phyloP scores from a whole-genome alignment of 2,113 vertebrate genomes.

The Neodon shergylaensis region DNA sequence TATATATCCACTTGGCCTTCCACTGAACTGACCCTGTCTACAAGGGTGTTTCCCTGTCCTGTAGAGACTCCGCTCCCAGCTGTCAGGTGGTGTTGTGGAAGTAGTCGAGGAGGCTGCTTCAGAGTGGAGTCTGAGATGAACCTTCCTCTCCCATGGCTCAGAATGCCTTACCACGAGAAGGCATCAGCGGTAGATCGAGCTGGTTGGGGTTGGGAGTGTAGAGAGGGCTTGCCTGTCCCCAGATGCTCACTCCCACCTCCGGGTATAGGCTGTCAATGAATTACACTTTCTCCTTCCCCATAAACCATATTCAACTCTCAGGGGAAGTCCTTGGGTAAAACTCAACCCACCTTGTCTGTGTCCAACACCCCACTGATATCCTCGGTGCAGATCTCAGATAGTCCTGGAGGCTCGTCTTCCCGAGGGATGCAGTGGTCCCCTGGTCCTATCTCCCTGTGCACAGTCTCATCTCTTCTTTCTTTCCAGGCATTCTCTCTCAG shows the following conservation, averaged over 20 bases:
- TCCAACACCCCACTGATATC: background rate
- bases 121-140: background rate
- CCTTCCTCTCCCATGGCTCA: background rate
- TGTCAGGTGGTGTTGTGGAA: background rate
- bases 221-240: background rate
- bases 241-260: fast-evolving
- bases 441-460: background rate
- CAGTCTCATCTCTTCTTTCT: background rate
- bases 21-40: background rate
- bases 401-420: too few species aligned
- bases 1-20: too few species aligned
- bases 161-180: background rate
- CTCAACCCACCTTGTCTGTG: background rate
- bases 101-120: background rate
- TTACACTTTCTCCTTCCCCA: too few species aligned
- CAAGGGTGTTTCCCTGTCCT: background rate
- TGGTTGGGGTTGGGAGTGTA: background rate
- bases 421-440: background rate
- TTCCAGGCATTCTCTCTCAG: background rate
- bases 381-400: background rate
- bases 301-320: background rate
- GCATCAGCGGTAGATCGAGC: background rate
- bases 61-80: background rate
- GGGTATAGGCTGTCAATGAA: background rate
- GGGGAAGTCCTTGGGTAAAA: background rate